Base-by-base conservation (phyloP, 2,888 invertebrate genomes). In the Hemicrepidius hirtus region DNA sequence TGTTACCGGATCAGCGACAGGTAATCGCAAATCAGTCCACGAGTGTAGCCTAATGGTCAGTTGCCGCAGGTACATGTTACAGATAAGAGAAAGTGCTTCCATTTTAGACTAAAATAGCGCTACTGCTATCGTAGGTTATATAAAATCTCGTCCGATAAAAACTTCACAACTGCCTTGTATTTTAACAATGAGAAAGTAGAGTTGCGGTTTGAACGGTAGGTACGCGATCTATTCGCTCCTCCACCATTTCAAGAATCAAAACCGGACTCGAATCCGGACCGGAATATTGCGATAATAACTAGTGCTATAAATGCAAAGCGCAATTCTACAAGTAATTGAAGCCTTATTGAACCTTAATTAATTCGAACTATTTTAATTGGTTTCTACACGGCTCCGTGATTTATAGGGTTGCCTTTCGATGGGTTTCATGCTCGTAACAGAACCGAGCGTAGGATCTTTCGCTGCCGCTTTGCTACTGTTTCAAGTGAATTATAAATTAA, bases 21-120 rank as follows among this genome's bases (percentile, higher is more conserved):
- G 32, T 55, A 40, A 64, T 71, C 68, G 69, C 82, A 82, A 82
- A 82, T 82, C 81, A 80, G 78, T 68, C 44, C 32, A 18, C 21
- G 44, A 78, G 72, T 75, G 50, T 77, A 74, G 76, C 72, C 79
- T 84, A 82, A 82, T 82, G 82, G 82, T 82, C 82, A 82, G 78
- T 75, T 71, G 74, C 73, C 74, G 74, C 75, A 73, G 76, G 77
- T 72, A 77, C 78, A 77, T 77, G 81, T 78, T 79, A 80, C 76
- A 79, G 71, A 80, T 75, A 74, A 77, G 84, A 84, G 85, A 84
- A 84, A 85, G 85, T 84, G 82, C 82, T 82, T 83, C 84, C 80
- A 84, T 84, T 84, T 84, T 75, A 77, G 77, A 77, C 76, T 49
- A 75, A 71, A 73, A 28, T 68, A 69, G 73, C 46, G 49, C 64